phyloP scores from a whole-genome alignment of 2,888 invertebrate species.

The Trichacis sp. region DNA sequence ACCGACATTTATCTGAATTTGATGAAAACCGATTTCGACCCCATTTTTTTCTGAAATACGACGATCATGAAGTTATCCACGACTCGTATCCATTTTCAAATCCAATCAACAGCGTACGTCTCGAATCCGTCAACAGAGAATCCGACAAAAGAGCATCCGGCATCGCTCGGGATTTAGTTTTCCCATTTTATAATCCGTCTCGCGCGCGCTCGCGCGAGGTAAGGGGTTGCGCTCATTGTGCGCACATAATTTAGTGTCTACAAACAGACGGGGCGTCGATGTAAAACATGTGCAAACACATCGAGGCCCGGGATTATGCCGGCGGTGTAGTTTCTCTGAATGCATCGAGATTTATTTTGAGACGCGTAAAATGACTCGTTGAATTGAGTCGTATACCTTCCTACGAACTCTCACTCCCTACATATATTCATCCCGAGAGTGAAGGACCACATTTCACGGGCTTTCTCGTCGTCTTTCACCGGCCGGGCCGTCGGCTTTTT shows the following conservation, averaged over 20 bases:
- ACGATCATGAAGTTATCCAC: too few species aligned
- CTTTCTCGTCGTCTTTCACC: conserved; percentile 12
- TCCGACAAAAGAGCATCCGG: conserved; percentile 42
- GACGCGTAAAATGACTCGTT: conserved; percentile 57
- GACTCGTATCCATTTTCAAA: too few species aligned
- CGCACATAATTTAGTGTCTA: conserved; percentile 68
- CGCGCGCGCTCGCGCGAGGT: conserved; percentile 48
- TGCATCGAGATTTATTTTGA: conserved; percentile 55
- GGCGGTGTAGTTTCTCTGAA: conserved; percentile 42
- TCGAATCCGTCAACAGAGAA: conserved; percentile 23
- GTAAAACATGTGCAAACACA: conserved; percentile 59
- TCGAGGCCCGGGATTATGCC: conserved; percentile 41
- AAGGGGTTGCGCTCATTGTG: conserved; percentile 65
- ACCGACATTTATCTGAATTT: too few species aligned
- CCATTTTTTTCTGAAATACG: too few species aligned
- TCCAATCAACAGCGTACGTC: too few species aligned
- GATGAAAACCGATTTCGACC: too few species aligned
- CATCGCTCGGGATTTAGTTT: conserved; percentile 43
- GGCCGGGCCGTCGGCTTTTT: neutral
- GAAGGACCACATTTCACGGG: conserved; percentile 25
- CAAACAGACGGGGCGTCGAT: conserved; percentile 65
- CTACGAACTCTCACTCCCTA: conserved; percentile 17
- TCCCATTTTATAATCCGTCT: conserved; percentile 62
- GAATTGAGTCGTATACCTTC: conserved; percentile 51
- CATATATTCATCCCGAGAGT: conserved; percentile 13